Evolutionary conservation across 2,797 vertebrate genomes (phyloP).

Genomic region (Podarcis lilfordi): DNA sequence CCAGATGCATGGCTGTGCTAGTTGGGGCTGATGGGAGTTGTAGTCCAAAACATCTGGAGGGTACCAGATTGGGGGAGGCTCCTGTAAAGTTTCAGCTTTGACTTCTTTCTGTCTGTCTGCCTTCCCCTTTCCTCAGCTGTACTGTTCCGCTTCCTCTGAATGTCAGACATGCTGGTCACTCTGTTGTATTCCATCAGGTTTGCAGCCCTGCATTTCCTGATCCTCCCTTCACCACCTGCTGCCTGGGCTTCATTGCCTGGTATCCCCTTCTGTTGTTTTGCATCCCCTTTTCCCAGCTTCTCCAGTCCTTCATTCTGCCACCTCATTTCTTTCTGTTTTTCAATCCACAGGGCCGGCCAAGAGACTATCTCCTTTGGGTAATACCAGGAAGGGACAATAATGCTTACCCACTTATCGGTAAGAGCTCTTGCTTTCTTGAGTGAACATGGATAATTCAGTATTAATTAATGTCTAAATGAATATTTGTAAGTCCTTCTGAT

Average conservation of each 20-base stretch:
- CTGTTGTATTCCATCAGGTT: neutral
- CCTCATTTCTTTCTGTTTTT: slow-evolving; percentile 37
- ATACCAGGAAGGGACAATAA: slow-evolving; percentile 77
- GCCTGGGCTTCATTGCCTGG: accelerated
- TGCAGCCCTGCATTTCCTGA: neutral
- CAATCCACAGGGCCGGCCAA: slow-evolving; percentile 67
- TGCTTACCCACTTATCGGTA: slow-evolving; percentile 80
- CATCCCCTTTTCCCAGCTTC: neutral
- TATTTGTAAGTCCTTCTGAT: neutral
- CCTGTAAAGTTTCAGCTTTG: neutral
- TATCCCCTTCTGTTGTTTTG: slow-evolving; percentile 18
- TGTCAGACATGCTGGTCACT: accelerated
- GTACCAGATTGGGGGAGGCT: no score
- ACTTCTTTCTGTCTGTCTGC: neutral
- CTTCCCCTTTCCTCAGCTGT: neutral
- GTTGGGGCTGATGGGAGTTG: no score
- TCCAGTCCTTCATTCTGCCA: neutral
- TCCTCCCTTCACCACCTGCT: neutral
- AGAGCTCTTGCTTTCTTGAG: slow-evolving; percentile 37
- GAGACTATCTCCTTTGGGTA: slow-evolving; percentile 80
- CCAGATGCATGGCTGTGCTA: no score
- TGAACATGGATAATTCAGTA: neutral
- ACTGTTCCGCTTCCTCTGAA: neutral
- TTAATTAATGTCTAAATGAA: neutral
- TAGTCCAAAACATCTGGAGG: no score